phyloP scores from a whole-genome alignment of 2,797 vertebrate species.

The Bradypodion ventrale region DNA sequence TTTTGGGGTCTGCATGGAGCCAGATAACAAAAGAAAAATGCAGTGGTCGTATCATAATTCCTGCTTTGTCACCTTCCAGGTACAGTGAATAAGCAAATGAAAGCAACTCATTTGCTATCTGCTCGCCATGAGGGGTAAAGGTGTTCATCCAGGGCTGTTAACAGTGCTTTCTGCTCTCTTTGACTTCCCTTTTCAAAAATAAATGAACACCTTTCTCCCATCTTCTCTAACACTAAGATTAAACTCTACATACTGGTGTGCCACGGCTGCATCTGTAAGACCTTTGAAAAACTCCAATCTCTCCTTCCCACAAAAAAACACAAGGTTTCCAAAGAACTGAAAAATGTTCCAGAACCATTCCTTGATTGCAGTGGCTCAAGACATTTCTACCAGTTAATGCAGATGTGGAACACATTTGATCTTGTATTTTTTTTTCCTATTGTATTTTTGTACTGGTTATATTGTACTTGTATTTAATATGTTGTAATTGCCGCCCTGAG shows the following conservation, averaged over 20 bases:
- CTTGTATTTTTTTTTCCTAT: too few species aligned
- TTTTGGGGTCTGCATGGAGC: slow-evolving; percentile 32
- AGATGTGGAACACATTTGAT: background rate
- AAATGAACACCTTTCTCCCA: slow-evolving; percentile 39
- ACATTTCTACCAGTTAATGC: background rate
- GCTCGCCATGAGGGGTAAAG: slow-evolving; percentile 53
- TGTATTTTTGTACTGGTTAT: too few species aligned
- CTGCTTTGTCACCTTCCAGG: slow-evolving; percentile 63
- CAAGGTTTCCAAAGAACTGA: background rate
- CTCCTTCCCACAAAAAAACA: background rate
- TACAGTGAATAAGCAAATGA: slow-evolving; percentile 57
- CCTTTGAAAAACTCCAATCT: background rate
- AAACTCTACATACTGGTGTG: background rate
- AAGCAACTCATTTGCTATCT: slow-evolving; percentile 58
- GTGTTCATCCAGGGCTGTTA: slow-evolving; percentile 49
- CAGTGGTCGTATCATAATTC: slow-evolving; percentile 45
- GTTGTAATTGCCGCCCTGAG: too few species aligned
- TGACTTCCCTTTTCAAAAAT: slow-evolving; percentile 56
- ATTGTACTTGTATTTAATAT: too few species aligned
- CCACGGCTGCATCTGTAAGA: slow-evolving; percentile 6
- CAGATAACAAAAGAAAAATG: slow-evolving; percentile 42
- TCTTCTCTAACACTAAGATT: slow-evolving; percentile 42
- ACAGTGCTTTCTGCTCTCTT: slow-evolving; percentile 38
- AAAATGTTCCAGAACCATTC: background rate
- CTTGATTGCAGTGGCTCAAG: slow-evolving; percentile 9